These are phyloP conservation scores for Leptodactylus fuscus DNA, from an alignment of 2,113 vertebrate species.

Conservation along the genomic window DNA sequence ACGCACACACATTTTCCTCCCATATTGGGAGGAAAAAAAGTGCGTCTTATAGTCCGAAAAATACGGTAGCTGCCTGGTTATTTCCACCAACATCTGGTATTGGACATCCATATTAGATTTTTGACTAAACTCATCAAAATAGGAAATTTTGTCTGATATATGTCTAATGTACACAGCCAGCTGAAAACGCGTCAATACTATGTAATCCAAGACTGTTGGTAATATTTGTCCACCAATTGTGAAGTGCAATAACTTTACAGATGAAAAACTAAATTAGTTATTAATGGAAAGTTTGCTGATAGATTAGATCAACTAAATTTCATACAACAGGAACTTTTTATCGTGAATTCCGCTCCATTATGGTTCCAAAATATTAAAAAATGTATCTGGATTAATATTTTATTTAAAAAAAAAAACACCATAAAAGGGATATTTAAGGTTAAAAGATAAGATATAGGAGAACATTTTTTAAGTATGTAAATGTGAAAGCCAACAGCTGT, in stretches of 20 bases:
- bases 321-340: not conserved
- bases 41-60: no score
- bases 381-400: not conserved
- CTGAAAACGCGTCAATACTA: rapidly evolving
- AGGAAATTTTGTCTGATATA: no score
- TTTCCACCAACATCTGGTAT: no score
- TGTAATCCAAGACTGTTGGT: no score
- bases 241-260: not conserved
- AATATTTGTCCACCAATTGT: not conserved
- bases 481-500: conserved; percentile 1
- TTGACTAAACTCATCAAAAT: no score
- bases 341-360: not conserved
- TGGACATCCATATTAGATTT: no score
- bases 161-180: no score
- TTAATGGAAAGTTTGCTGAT: not conserved
- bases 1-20: no score
- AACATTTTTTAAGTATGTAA: conserved; percentile 2
- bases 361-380: not conserved
- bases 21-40: no score
- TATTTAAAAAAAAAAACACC: not conserved
- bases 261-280: not conserved
- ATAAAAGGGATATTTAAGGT: not conserved
- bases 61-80: no score
- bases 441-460: not conserved
- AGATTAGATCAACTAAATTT: not conserved